Evolutionary conservation across 1,140 invertebrate species (phyloP).

Genomic region (Drosophila nasuta): DNA sequence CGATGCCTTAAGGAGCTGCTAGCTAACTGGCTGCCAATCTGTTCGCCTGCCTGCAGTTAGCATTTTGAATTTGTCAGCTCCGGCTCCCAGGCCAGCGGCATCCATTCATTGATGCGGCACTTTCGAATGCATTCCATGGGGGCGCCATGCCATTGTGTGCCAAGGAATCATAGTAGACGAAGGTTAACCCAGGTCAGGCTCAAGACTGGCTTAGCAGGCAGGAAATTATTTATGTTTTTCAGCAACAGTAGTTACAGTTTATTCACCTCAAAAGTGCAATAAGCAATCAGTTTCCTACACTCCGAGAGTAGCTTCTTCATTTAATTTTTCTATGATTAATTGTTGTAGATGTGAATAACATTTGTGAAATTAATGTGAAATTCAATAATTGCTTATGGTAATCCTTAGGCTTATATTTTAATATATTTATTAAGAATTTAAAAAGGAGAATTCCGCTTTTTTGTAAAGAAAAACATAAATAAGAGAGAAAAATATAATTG

Average conservation of each 20-base stretch:
- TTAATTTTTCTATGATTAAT: too few species aligned
- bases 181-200: conserved; percentile 35
- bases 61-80: conserved; percentile 68
- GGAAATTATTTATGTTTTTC: conserved; percentile 16
- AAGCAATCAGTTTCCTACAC: conserved; percentile 1
- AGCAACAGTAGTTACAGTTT: conserved; percentile 28
- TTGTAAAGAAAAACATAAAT: too few species aligned
- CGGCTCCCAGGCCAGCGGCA: conserved; percentile 36
- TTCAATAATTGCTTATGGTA: too few species aligned
- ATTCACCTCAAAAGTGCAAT: conserved; percentile 14
- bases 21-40: conserved; percentile 4
- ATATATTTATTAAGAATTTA: too few species aligned
- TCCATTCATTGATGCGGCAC: conserved; percentile 29
- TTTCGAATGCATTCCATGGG: conserved; percentile 46
- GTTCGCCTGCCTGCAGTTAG: conserved; percentile 53
- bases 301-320: background rate
- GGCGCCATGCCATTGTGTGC: conserved; percentile 29
- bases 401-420: too few species aligned
- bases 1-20: conserved; percentile 46
- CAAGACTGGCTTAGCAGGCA: conserved; percentile 27
- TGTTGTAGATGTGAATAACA: too few species aligned
- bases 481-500: too few species aligned
- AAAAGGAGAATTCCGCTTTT: too few species aligned
- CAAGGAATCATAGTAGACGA: conserved; percentile 21
- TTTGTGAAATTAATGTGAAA: too few species aligned